Base-by-base conservation (phyloP, 2,113 vertebrate species). In the Piaya cayana region DNA sequence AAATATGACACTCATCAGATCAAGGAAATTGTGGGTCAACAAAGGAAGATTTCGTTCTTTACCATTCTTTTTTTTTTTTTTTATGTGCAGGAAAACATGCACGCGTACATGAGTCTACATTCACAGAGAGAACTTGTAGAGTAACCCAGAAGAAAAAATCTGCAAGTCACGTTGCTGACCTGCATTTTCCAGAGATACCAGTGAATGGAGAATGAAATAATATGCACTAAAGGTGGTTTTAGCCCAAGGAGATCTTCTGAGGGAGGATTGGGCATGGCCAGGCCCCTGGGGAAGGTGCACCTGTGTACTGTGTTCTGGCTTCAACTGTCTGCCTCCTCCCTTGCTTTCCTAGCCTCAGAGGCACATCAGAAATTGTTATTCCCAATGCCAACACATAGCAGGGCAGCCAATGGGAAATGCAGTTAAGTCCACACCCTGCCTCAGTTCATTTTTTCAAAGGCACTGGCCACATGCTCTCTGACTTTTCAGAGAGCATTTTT, bases 71-170 rank as follows among this genome's bases (percentile, higher is more conserved):
- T 69, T 80, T 47, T 39, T 39, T 47, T 69, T 80, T 47, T 56
- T 72, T 11, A 20, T 0, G 2, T 27, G 20, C 53, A 56, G 13
- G 25, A 60, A 63, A 59, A 52, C 34, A 29, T 3, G 15, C 16
- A 34, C 0, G 0, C 6, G 6, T 3, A 0, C 6, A 7, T 3
- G 9, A 72, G 8, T 42, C 29, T 1, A 0, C 68, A 17, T 26
- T 27, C 22, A 82, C 17, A 45, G 30, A 50, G 63, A 76, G 6
- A 56, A 34, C 20, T 59, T 49, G 26, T 4, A 76, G 19, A 2
- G 4, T 43, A 92, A 85, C 5, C 47, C 65, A 67, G 75, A 67
- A 45, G 4, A 60, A 75, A 50, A 53, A 32, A 21, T 39, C 39
- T 49, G 9, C 26, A 17, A 43, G 17, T 34, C 20, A 15, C 3